Evolutionary conservation across 2,797 vertebrate genomes (phyloP), one percentile per base, ranked within the genome.

Genomic region (Catamblyrhynchus diadema): DNA sequence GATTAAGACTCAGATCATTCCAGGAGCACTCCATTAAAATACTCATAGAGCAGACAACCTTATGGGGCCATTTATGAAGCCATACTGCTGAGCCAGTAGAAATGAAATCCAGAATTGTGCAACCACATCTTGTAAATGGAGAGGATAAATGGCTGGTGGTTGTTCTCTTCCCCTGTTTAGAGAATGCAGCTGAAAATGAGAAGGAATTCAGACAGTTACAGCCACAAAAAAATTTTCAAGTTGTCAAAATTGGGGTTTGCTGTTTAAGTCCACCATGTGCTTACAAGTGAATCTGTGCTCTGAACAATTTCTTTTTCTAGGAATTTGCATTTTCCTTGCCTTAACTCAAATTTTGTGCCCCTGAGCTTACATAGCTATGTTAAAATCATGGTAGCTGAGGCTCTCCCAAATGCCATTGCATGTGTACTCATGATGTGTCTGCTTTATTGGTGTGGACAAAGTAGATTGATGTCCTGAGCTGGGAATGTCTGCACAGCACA

Each of bases 1-100:
- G 92, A 95, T 95, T 95, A 95, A 96, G 93, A 85, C 67, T 81
- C 56, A 25, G 41, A 94, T 66, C 67, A 39, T 95, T 96, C 82
- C 24, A 4, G 80, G 91, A 96, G 72, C 80, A 83, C 81, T 96
- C 83, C 86, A 30, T 94, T 95, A 90, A 94, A 96, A 90, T 90
- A 81, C 95, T 94, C n/a, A 50, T 39, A 81, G 92, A 96, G 24
- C 74, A 92, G 72, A 65, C 66, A 92, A 64, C 71, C 77, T 95
- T 88, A 70, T 69, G 61, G 87, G 72, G 65, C 78, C 69, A n/a
- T 86, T 92, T 95, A 86, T 89, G 83, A 92, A 94, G 80, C 56
- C 60, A 65, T 90, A 53, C 62, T 92, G 74, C 74, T 89, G 88
- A 85, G 80, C 78, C 82, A 83, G 21, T 81, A 81, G 67, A 88